These are phyloP conservation scores for Labroides dimidiatus DNA, from an alignment of 2,797 vertebrate species.

Conservation along the genomic window DNA sequence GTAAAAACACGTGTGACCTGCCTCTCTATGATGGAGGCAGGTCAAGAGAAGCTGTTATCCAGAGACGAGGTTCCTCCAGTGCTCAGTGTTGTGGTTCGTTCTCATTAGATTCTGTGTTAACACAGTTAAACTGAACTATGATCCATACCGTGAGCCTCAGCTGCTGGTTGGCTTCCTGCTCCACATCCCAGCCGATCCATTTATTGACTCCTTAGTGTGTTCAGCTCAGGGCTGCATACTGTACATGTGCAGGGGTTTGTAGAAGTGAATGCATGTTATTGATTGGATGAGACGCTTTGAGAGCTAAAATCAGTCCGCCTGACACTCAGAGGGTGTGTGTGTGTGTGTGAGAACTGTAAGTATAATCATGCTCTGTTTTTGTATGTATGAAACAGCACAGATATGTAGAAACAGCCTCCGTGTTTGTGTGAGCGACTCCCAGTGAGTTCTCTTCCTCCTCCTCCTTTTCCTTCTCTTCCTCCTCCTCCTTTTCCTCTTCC, in stretches of 20 bases:
- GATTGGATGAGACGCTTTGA: slow-evolving; percentile 14
- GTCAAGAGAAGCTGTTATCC: no score
- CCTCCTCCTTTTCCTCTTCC: slow-evolving; percentile 4
- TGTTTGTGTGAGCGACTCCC: neutral
- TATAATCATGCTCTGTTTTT: no score
- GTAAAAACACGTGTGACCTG: no score
- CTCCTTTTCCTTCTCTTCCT: neutral
- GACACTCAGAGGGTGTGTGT: neutral
- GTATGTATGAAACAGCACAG: no score
- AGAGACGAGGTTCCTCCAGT: no score
- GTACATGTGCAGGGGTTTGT: slow-evolving; percentile 37
- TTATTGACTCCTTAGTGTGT: neutral
- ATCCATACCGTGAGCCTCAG: slow-evolving; percentile 2
- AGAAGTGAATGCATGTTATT: neutral
- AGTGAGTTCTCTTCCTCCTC: neutral
- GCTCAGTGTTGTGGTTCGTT: no score
- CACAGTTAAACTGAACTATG: no score
- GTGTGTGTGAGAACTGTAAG: neutral
- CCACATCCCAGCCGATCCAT: slow-evolving; percentile 5
- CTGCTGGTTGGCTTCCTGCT: neutral
- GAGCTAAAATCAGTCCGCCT: neutral
- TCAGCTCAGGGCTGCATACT: slow-evolving; percentile 3
- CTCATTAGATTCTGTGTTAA: no score
- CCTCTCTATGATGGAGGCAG: no score
- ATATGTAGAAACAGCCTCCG: neutral